Percentiles rank a stretch among this genome's conserved stretches.
phyloP scores from a whole-genome alignment of 2,797 vertebrate species.

The Pseudotriccus pelzelni region DNA sequence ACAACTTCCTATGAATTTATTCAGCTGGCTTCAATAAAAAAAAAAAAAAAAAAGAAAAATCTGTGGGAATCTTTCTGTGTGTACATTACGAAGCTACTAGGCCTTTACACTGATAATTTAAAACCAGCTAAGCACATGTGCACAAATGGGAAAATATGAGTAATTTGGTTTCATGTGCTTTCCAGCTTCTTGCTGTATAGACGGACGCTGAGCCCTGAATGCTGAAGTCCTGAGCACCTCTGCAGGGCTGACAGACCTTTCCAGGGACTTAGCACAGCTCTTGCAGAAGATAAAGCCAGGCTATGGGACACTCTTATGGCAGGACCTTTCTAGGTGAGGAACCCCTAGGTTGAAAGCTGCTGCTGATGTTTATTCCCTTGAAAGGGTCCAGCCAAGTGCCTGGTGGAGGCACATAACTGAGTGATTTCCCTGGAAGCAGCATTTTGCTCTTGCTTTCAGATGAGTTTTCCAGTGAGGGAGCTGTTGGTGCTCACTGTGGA shows the following conservation, averaged over 20 bases:
- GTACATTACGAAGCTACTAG: slow-evolving; percentile 71
- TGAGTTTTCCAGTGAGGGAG: not conserved
- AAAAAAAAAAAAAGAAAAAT: slow-evolving; percentile 44
- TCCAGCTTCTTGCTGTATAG: slow-evolving; percentile 24
- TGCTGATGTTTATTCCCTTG: not conserved
- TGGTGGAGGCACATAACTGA: not conserved
- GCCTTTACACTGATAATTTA: slow-evolving; percentile 73
- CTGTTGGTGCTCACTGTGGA: not conserved
- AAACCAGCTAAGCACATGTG: slow-evolving; percentile 71
- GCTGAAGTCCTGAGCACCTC: not conserved
- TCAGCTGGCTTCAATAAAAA: slow-evolving; percentile 77
- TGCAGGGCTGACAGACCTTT: not conserved
- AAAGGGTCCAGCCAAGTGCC: not conserved
- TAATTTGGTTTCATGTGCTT: slow-evolving; percentile 61
- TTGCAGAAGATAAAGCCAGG: not conserved
- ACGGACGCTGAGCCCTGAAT: not conserved
- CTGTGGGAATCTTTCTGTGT: slow-evolving; percentile 77
- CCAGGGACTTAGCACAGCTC: not conserved
- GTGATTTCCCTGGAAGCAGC: not conserved
- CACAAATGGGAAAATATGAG: slow-evolving; percentile 70
- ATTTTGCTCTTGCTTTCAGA: not conserved
- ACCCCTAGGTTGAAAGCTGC: not conserved
- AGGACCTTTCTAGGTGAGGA: not conserved
- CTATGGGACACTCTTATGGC: no score
- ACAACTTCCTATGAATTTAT: slow-evolving; percentile 72